Percentiles rank a stretch among this genome's conserved stretches.
Evolutionary conservation across 2,888 invertebrate genomes (phyloP).

Genomic region (Noctua janthe): DNA sequence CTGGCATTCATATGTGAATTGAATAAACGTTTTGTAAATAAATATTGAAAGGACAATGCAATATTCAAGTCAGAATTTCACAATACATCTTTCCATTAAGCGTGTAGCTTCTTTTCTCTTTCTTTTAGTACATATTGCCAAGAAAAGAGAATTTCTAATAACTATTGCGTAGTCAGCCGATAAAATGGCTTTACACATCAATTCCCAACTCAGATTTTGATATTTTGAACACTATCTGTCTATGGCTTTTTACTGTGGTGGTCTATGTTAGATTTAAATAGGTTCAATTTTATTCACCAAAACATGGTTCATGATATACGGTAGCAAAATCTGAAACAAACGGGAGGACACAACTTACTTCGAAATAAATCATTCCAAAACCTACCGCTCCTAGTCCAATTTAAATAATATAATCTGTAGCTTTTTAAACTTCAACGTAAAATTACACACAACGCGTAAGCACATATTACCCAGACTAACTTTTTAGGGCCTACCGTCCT

Average conservation of each 20-base stretch:
- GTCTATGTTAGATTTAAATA: background rate
- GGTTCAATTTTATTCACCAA: background rate
- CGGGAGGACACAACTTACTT: background rate
- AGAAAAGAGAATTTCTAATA: constrained; percentile 23
- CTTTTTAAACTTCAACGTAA: background rate
- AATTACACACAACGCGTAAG: background rate
- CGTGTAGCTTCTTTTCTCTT: background rate
- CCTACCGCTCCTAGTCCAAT: background rate
- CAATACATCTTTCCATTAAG: constrained; percentile 14
- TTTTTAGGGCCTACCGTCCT: constrained; percentile 11
- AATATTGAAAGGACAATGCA: constrained; percentile 26
- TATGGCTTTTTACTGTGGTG: background rate
- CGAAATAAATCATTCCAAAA: background rate
- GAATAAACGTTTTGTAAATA: constrained; percentile 11
- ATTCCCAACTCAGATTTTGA: constrained; percentile 11
- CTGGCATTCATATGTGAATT: constrained; percentile 25
- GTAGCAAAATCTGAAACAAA: background rate
- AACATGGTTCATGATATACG: background rate
- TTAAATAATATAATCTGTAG: background rate
- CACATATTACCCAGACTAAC: background rate
- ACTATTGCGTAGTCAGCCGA: constrained; percentile 5
- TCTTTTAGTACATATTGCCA: constrained; percentile 1
- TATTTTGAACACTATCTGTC: background rate
- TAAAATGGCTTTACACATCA: constrained; percentile 5
- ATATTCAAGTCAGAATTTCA: constrained; percentile 31